phyloP scores from a whole-genome alignment of 1,140 invertebrate species.

The Antheraea pernyi region DNA sequence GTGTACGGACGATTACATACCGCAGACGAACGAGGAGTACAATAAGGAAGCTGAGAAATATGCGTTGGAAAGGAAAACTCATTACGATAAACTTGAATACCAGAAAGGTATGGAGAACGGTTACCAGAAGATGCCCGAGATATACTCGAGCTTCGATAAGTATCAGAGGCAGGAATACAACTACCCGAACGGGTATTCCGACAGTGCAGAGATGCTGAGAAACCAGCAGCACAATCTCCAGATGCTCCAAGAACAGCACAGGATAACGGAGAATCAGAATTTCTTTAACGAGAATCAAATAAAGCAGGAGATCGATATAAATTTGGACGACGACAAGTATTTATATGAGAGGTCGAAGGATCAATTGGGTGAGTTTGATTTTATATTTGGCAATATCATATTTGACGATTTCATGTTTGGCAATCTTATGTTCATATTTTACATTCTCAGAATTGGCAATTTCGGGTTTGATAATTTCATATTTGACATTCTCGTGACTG shows the following conservation, averaged over 20 bases:
- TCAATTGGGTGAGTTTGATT: conserved; percentile 39
- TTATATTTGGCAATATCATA: neutral
- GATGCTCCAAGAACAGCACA: conserved; percentile 39
- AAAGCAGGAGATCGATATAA: conserved; percentile 66
- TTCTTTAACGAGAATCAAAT: conserved; percentile 69
- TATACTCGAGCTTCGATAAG: conserved; percentile 36
- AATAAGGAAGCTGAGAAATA: conserved; percentile 70
- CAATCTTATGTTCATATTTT: too few species aligned
- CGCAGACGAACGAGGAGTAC: conserved; percentile 66
- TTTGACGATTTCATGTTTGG: too few species aligned
- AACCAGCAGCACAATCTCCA: conserved; percentile 69
- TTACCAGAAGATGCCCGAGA: conserved; percentile 44
- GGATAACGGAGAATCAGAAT: conserved; percentile 60
- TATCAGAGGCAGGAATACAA: conserved; percentile 29
- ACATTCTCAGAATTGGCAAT: too few species aligned
- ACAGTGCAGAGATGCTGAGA: conserved; percentile 53
- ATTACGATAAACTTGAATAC: conserved; percentile 35
- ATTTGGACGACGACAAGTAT: conserved; percentile 57
- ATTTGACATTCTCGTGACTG: too few species aligned
- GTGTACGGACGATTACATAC: conserved; percentile 54
- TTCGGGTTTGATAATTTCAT: too few species aligned
- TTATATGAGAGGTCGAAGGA: conserved; percentile 56
- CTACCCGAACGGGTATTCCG: conserved; percentile 42
- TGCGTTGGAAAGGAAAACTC: conserved; percentile 56
- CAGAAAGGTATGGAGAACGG: conserved; percentile 38